A percentile compares a stretch with the other conserved stretches of the same genome.
Conservation (phyloP, 1,140 invertebrate genomes). For the Listronotus oregonensis region DNA sequence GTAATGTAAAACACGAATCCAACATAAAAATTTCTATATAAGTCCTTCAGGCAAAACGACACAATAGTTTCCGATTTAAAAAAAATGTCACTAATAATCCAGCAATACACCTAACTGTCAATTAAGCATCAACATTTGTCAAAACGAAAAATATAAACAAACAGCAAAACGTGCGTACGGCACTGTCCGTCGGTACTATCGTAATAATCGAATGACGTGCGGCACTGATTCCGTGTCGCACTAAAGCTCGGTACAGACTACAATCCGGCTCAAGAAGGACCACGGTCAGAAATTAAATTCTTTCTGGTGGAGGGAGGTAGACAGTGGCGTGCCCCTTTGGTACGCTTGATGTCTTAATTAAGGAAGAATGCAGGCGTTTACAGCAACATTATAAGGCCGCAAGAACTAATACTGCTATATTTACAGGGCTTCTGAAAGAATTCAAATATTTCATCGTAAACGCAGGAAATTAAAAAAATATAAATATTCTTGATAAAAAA, state of each 20-base stretch:
- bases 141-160: neutral
- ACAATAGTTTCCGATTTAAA: too few relatives aligned
- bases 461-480: too few relatives aligned
- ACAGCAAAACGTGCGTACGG: conserved; percentile 9
- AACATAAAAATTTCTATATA: too few relatives aligned
- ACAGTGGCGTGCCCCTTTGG: neutral
- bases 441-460: too few relatives aligned
- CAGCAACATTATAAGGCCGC: neutral
- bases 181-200: conserved; percentile 11
- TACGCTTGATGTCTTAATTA: conserved; percentile 30
- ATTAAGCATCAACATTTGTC: too few relatives aligned
- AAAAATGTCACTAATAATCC: too few relatives aligned
- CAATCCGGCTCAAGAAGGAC: conserved; percentile 23
- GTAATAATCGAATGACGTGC: conserved; percentile 3
- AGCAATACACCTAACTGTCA: too few relatives aligned
- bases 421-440: too few relatives aligned
- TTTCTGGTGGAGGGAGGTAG: conserved; percentile 9
- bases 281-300: conserved; percentile 20
- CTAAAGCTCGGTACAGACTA: conserved; percentile 23
- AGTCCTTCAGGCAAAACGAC: too few relatives aligned
- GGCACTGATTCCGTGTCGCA: conserved; percentile 22
- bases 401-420: too few relatives aligned
- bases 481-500: too few relatives aligned
- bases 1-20: too few relatives aligned
- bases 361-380: conserved; percentile 7